phyloP scores from a whole-genome alignment of 2,113 vertebrate species.

The Labeo catla region DNA sequence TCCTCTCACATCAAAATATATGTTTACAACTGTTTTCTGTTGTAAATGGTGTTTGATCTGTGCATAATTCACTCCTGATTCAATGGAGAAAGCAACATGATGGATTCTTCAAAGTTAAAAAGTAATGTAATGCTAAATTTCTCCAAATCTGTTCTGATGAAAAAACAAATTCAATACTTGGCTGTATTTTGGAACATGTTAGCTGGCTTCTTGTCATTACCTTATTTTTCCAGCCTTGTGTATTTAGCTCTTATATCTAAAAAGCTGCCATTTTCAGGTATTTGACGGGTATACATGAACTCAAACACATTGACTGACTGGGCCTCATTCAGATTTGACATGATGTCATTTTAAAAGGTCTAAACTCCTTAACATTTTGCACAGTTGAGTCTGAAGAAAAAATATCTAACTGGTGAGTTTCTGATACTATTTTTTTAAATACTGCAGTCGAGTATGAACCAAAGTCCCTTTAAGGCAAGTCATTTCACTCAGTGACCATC shows the following conservation, averaged over 20 bases:
- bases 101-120: no score
- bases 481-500: no score
- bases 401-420: slow-evolving; percentile 8
- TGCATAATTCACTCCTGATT: no score
- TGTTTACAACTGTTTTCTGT: no score
- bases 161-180: no score
- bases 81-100: no score
- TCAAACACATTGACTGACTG: slow-evolving; percentile 12
- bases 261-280: slow-evolving; percentile 33
- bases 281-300: slow-evolving; percentile 35
- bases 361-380: slow-evolving; percentile 11
- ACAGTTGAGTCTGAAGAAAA: slow-evolving; percentile 34
- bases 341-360: slow-evolving; percentile 21
- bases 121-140: no score
- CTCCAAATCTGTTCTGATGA: no score
- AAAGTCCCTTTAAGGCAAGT: no score
- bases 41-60: no score
- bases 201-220: not conserved
- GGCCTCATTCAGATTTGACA: slow-evolving; percentile 28
- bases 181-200: not conserved
- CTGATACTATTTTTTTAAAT: not conserved
- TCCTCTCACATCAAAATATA: no score
- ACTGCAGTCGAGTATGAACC: not conserved
- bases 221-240: not conserved
- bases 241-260: not conserved